phyloP scores from a whole-genome alignment of 2,888 invertebrate species.

The Sarcophaga carnaria region DNA sequence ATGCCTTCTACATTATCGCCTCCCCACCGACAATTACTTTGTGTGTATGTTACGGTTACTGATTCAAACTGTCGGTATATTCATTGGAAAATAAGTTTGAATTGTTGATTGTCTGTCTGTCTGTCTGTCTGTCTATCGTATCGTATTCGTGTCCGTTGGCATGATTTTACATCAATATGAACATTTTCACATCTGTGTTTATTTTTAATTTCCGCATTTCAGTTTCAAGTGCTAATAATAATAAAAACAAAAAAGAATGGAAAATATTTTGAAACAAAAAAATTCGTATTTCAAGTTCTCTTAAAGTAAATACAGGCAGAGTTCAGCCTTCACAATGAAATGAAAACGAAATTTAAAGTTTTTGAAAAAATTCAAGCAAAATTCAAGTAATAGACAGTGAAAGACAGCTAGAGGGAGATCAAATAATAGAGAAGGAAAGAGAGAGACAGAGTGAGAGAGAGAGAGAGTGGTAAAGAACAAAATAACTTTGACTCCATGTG shows the following conservation, averaged over 20 bases:
- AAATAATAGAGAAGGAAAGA: neutral
- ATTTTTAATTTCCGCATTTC: slow-evolving; percentile 73
- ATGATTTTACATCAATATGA: slow-evolving; percentile 57
- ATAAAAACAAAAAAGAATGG: slow-evolving; percentile 28
- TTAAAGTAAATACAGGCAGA: slow-evolving; percentile 37
- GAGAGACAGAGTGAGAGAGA: neutral
- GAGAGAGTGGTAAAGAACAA: neutral
- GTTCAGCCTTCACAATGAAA: slow-evolving; percentile 48
- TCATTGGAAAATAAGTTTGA: slow-evolving; percentile 19
- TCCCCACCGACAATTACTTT: slow-evolving; percentile 34
- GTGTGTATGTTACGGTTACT: slow-evolving; percentile 29
- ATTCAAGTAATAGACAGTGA: too few species aligned
- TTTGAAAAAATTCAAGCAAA: neutral
- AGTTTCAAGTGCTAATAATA: slow-evolving; percentile 65
- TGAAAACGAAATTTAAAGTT: slow-evolving; percentile 13
- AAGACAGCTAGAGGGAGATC: too few species aligned
- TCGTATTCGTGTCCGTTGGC: neutral
- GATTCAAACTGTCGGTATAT: neutral
- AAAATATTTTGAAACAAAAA: neutral
- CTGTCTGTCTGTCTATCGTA: slow-evolving; percentile 30
- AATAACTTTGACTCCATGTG: slow-evolving; percentile 75
- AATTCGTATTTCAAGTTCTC: slow-evolving; percentile 24
- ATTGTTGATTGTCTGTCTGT: slow-evolving; percentile 1
- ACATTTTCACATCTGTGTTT: slow-evolving; percentile 71
- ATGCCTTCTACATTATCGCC: slow-evolving; percentile 46